Base-by-base conservation (phyloP, 2,113 vertebrate genomes). In the Notothenia coriiceps region DNA sequence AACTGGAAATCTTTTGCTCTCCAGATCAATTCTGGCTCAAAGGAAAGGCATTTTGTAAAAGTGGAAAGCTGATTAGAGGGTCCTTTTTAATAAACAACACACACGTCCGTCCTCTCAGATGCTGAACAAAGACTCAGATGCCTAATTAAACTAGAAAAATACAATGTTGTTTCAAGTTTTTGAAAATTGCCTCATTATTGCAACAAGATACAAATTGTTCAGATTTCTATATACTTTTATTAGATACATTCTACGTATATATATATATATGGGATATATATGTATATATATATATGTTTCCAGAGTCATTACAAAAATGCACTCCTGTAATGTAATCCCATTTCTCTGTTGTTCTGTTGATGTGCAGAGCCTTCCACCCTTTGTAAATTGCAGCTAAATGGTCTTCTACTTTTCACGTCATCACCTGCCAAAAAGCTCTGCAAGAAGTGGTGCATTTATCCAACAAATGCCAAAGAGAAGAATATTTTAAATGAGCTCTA, bases 1-100 rank as follows among this genome's bases (percentile, higher is more conserved):
- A 68, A 52, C 54, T 0, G 11, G 20, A 72, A 75, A 57, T 61
- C 15, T 18, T 73, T 62, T 74, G 22, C 25, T 63, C 55, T 46
- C 47, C 0, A 1, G 35, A 79, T 86, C 43, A 74, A 33, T 79
- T 80, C 62, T 75, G 33, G 9, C 60, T 85, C 14, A 62, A 50
- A 52, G 29, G 29, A 65, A 50, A 20, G 15, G 12, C 25, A 62
- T 62, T 59, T 77, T 66, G 33, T 71, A 14, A 46, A 72, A 66
- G 14, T 66, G 29, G 33, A 17, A 44, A 64, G 51, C 54, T 76
- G 56, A 67, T 75, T 51, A 77, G 43, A 77, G 49, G 66, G 29
- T 74, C 54, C 59, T 77, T 74, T 77, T 74, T 59, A 71, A 75
- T 33, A 33, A 78, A 74, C n/a, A 70, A 50, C 20, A 74, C 63